Conservation (phyloP, 2,888 invertebrate genomes). For the Sarcophaga variegata region DNA sequence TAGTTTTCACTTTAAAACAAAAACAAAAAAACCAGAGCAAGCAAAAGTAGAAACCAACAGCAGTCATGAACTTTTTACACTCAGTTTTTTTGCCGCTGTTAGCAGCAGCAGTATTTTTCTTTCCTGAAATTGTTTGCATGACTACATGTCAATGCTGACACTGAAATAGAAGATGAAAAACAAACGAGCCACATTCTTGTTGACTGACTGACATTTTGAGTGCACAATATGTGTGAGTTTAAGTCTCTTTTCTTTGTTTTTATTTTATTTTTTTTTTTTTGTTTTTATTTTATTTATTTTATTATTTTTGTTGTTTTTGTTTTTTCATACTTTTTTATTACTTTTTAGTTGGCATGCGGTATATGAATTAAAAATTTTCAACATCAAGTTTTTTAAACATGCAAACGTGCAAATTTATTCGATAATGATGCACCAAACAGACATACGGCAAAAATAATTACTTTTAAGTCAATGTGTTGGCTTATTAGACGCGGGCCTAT, state of each 20-base stretch:
- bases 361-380: too few relatives aligned
- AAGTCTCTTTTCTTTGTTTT: background rate
- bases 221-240: conserved; percentile 61
- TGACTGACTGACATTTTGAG: conserved; percentile 69
- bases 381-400: too few relatives aligned
- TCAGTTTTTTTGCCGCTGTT: conserved; percentile 30
- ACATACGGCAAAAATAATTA: too few relatives aligned
- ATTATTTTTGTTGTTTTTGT: too few relatives aligned
- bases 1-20: conserved; percentile 47
- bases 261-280: background rate
- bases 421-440: too few relatives aligned
- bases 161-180: conserved; percentile 69
- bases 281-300: background rate
- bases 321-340: too few relatives aligned
- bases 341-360: too few relatives aligned
- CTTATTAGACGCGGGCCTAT: too few relatives aligned
- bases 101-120: conserved; percentile 53
- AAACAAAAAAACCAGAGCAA: background rate
- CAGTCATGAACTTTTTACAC: conserved; percentile 69
- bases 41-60: conserved; percentile 23
- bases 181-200: conserved; percentile 67
- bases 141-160: conserved; percentile 69
- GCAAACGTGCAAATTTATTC: too few relatives aligned
- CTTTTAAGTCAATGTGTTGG: too few relatives aligned
- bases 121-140: conserved; percentile 70